Conservation (phyloP, 2,113 vertebrate species). For the Pipa parva region DNA sequence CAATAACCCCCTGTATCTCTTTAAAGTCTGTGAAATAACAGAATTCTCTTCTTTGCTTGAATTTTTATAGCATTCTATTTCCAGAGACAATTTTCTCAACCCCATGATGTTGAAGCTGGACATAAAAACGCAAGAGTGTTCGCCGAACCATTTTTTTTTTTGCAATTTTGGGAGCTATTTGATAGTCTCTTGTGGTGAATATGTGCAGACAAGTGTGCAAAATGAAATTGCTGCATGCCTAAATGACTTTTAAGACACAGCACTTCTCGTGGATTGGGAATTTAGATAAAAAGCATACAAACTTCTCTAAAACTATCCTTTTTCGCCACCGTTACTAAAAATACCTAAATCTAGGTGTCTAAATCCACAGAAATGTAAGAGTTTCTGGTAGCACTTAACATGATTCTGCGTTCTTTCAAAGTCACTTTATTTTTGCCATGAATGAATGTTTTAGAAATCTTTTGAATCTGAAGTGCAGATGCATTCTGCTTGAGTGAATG, state of each 20-base stretch:
- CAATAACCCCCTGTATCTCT: no score
- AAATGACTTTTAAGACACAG: not conserved
- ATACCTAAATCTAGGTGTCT: not conserved
- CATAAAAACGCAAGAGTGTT: not conserved
- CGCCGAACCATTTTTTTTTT: not conserved
- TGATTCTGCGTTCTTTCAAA: not conserved
- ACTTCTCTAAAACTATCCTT: not conserved
- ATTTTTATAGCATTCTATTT: no score
- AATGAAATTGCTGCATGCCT: not conserved
- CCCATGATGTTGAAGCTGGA: no score
- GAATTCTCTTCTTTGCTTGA: no score
- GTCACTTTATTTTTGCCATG: slow-evolving; percentile 12
- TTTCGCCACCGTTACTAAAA: not conserved
- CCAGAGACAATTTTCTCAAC: no score
- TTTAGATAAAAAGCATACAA: not conserved
- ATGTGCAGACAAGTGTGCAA: not conserved
- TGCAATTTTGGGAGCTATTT: not conserved
- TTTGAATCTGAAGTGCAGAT: slow-evolving; percentile 7
- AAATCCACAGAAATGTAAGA: no score
- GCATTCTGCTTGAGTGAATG: slow-evolving; percentile 14
- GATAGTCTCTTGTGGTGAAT: not conserved
- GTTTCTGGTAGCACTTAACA: not conserved
- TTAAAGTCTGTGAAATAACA: no score
- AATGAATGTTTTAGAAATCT: slow-evolving; percentile 4
- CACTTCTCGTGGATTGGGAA: not conserved